Conservation (phyloP, 2,797 vertebrate genomes). For the Tauraco hartlaubi region DNA sequence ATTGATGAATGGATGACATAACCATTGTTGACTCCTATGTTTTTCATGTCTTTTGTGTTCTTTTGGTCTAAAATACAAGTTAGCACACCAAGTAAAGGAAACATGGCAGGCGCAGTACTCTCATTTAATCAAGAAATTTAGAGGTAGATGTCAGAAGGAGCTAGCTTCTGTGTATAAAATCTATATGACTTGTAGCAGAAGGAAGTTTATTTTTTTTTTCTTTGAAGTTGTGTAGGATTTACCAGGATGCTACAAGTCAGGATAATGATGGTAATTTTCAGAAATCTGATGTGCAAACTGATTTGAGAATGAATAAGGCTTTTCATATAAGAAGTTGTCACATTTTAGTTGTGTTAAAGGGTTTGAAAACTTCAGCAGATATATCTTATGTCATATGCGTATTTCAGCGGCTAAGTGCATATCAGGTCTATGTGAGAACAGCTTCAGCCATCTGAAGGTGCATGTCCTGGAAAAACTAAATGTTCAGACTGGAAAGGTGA, state of each 20-base stretch:
- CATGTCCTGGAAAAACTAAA: not conserved
- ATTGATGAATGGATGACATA: conserved; percentile 27
- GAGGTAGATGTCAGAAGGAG: not conserved
- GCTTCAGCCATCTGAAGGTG: not conserved
- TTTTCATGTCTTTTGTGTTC: conserved; percentile 12
- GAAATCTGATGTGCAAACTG: not conserved
- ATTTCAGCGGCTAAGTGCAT: not conserved
- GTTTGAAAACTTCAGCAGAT: not conserved
- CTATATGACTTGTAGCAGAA: not conserved
- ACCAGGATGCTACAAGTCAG: not conserved
- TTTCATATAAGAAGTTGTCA: not conserved
- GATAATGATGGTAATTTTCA: not conserved
- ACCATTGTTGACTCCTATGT: not conserved
- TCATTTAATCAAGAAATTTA: conserved; percentile 24
- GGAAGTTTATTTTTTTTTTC: not conserved
- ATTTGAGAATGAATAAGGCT: not conserved
- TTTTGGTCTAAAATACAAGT: conserved; percentile 2
- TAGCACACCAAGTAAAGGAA: not conserved
- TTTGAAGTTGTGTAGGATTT: not conserved
- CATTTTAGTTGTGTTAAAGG: not conserved
- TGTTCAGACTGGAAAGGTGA: not conserved
- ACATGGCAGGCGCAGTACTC: not conserved
- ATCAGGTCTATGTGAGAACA: not conserved
- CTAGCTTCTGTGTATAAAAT: not conserved
- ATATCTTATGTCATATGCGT: not conserved